Base-by-base conservation (phyloP, 1,140 invertebrate genomes). In the Dinothrombium tinctorium region DNA sequence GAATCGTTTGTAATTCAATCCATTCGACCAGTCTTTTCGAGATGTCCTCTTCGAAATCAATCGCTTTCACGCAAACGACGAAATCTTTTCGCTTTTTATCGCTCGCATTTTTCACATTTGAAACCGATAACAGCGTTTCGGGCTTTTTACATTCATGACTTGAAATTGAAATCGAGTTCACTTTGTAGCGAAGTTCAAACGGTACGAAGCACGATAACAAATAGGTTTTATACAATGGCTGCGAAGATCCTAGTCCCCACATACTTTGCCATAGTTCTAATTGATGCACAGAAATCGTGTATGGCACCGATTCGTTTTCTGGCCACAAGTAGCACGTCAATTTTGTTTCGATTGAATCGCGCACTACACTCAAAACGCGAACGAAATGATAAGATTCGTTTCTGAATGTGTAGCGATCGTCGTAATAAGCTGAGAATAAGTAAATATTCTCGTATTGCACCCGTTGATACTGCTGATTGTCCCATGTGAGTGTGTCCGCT, bases 61-160 rank as follows among this genome's bases (percentile, higher is more conserved):
- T 53, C 37, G 72, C 71, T 56, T 76, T 76, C 1, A 75, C 68
- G 50, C 73, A 76, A 23, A 76, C 55, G 3, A 68, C 72, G 49
- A 76, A 73, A 5, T 55, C 23, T 19, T 48, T 48, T 20, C 39
- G 26, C 11, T 36, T n/a, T n/a, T 39, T 20, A 23, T 42, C 6
- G 15, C 12, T 12, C 4, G 5, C 7, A 29, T 33, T n/a, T 11
- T 15, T 20, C 24, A 15, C 2, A n/a, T 8, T 39, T 14, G 11
- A 25, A 22, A 14, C 12, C 15, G 3, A 19, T 11, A 19, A 45
- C 37, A 8, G 46, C 43, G 7, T 33, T 37, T 14, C 33, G 14
- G 2, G 31, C 23, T 22, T 25, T 25, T 7, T 7, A 4, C 19
- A 12, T 6, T 5, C 3, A 28, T 23, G 0, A 7, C 11, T 14